Conservation (phyloP, 2,888 invertebrate genomes). For the Belgica antarctica region DNA sequence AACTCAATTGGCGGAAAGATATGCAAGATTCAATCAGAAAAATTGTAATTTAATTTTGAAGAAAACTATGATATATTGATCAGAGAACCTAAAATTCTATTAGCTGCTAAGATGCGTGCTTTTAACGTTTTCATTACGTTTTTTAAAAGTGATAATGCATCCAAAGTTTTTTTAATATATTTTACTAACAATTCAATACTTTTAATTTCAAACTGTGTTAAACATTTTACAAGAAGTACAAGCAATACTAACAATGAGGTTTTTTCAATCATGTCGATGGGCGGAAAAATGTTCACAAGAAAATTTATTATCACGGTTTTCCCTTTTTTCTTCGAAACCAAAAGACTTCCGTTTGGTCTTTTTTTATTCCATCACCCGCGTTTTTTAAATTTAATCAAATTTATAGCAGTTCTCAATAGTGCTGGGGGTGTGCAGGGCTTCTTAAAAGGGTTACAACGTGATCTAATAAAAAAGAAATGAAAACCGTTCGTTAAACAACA, state of each 20-base stretch:
- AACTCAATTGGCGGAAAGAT: no score
- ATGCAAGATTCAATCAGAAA: no score
- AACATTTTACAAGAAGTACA: neutral
- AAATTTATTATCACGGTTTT: slow-evolving; percentile 24
- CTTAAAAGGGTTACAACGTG: neutral
- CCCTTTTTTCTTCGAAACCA: neutral
- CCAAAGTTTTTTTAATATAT: no score
- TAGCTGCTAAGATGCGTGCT: no score
- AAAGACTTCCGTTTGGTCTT: slow-evolving; percentile 21
- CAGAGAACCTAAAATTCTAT: no score
- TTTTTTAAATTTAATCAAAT: slow-evolving; percentile 15
- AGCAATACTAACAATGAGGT: neutral
- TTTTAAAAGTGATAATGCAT: no score
- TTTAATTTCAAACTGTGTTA: no score
- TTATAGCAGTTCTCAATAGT: neutral
- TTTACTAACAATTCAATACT: no score
- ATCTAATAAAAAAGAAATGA: slow-evolving; percentile 13
- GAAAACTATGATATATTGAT: no score
- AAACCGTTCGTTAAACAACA: slow-evolving; percentile 23
- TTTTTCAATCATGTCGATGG: slow-evolving; percentile 30
- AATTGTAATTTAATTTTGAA: no score
- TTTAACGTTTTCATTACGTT: no score
- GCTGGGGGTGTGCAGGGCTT: neutral
- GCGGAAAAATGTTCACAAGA: slow-evolving; percentile 26
- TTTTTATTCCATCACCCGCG: no score